Evolutionary conservation across 2,888 invertebrate genomes (phyloP), one percentile per base, ranked within the genome.

Genomic region (Melikaiella ostensackeni): DNA sequence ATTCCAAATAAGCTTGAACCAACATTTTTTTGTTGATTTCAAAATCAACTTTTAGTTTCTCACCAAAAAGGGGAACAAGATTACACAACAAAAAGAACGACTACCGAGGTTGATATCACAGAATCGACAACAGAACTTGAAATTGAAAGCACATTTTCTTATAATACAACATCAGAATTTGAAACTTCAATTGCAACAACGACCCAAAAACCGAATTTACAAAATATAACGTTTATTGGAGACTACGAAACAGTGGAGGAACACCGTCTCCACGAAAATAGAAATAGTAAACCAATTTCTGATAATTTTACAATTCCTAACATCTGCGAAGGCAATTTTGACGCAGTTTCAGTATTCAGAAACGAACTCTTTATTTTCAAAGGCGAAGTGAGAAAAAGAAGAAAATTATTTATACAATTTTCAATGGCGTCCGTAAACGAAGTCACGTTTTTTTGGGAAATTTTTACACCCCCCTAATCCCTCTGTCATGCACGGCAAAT

Each of bases 301-400:
- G 38, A 35, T 13, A 38, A 63, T 38, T 35, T 38, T 11, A 64
- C 42, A 21, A 42, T 64, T 64, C 94, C 94, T 0, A 93, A 95
- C 88, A 93, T 95, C 64, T 96, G 96, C 88, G 92, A 93, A 85
- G 94, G 95, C 59, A 92, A 93, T 86, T 95, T 95, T 88, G 95
- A 96, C 90, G 94, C 95, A n/a, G 92, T 95, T 42, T 93, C 95
- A 61, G 93, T 93, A 76, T 92, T 96, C 59, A 87, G 94, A 76
- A 92, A 92, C 33, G 93, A 94, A 86, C 86, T 94, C 27, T 94
- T 94, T 87, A 92, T 94, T 77, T 94, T 94, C 86, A 94, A 94
- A 88, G 92, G 92, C 75, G 86, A 92, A 84, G 94, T 93, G 89
- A 89, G 42, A 13, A 21, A 21, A 16, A 24, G 11, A 27, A 2